A percentile compares a stretch with the other conserved stretches of the same genome.
phyloP scores from a whole-genome alignment of 1,140 invertebrate genomes.

The Drosophila willistoni region DNA sequence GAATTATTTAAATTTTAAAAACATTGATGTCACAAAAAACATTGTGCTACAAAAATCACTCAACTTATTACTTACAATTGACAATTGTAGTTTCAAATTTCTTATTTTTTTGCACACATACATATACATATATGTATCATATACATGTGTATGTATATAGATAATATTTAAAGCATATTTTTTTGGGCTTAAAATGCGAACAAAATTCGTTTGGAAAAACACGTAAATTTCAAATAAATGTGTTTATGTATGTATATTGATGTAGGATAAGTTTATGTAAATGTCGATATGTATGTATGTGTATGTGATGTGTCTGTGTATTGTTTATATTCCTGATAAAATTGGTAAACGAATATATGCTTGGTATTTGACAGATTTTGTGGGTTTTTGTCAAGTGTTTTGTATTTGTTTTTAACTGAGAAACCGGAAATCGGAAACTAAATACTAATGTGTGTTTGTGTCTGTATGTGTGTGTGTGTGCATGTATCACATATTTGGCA shows the following conservation, averaged over 20 bases:
- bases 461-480: conserved; percentile 27
- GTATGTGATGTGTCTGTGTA: not conserved
- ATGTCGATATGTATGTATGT: not conserved
- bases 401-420: not conserved
- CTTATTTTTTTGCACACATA: conserved; percentile 11
- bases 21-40: conserved; percentile 57
- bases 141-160: not conserved
- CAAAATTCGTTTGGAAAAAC: conserved; percentile 1
- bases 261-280: not conserved
- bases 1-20: conserved; percentile 11
- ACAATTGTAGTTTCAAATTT: conserved; percentile 59
- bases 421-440: conserved; percentile 27
- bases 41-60: conserved; percentile 49
- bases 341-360: not conserved
- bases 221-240: conserved; percentile 8
- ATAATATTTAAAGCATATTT: not conserved
- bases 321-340: not conserved
- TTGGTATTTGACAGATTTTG: not conserved
- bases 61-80: conserved; percentile 71
- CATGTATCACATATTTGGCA: conserved; percentile 44
- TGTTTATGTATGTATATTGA: not conserved
- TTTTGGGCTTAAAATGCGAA: not conserved
- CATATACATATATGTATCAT: not conserved
- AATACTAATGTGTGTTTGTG: conserved; percentile 41
- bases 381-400: not conserved